Conservation (phyloP, 2,888 invertebrate genomes). For the Harpalus rufipes region DNA sequence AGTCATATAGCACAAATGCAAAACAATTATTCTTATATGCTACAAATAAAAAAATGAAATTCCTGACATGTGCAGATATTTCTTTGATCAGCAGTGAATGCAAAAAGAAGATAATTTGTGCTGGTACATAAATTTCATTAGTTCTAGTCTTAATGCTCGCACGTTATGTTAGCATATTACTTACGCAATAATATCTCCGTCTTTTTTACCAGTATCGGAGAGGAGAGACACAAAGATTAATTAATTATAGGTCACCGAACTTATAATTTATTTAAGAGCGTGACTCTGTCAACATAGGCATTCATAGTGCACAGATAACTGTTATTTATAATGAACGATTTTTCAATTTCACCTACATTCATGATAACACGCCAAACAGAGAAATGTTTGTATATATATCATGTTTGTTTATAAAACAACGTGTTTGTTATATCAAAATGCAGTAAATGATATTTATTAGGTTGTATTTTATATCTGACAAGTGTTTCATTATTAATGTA, state of each 20-base stretch:
- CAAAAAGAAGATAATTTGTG: conserved; percentile 21
- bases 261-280: conserved; percentile 45
- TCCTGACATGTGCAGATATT: background rate
- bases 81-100: background rate
- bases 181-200: background rate
- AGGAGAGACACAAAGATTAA: conserved; percentile 15
- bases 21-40: background rate
- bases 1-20: background rate
- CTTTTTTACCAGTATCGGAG: background rate
- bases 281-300: conserved; percentile 16
- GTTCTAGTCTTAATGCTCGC: background rate
- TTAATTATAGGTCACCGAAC: conserved; percentile 46
- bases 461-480: no score
- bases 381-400: conserved; percentile 9
- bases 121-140: conserved; percentile 23
- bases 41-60: background rate
- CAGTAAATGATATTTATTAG: no score
- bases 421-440: background rate
- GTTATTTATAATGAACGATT: conserved; percentile 32
- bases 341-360: conserved; percentile 41
- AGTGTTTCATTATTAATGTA: no score
- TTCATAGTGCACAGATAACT: conserved; percentile 40
- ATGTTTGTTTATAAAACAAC: background rate
- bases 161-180: background rate
- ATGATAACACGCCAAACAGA: conserved; percentile 25